Base-by-base conservation (phyloP, 1,140 invertebrate species). In the Zaprionus africanus region DNA sequence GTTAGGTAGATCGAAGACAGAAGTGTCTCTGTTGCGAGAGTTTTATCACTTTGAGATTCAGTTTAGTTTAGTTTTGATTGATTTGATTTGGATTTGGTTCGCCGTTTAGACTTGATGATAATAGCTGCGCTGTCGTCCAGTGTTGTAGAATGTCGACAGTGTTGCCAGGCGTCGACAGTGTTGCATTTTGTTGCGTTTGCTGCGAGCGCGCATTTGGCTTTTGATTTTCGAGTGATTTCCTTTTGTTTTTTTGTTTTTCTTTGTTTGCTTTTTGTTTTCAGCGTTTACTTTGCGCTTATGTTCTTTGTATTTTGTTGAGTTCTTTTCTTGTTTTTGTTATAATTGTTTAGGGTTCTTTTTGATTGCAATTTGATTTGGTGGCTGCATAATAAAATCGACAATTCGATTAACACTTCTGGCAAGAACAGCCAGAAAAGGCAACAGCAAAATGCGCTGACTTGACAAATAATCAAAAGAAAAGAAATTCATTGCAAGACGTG, bases 101-200 rank as follows among this genome's bases (percentile, higher is more conserved):
- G 28, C 15, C 31, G 31, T 46, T 78, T 68, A 60, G 80, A 66
- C 64, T 88, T 88, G 85, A 63, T 69, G 81, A 63, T 72, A 59
- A 54, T 65, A 53, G 17, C 54, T 49, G 34, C 81, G 76, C 43
- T 76, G 78, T 64, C 78, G 78, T 54, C 63, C 75, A 72, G 82
- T 83, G 60, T 70, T 81, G 54, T 76, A 72, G 26, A 76, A 58
- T 54, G 73, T 83, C 70, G 84, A 88, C 81, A 79, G 75, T 74
- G 71, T 84, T 69, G 75, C 63, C 63, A 68, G 88, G 66, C 72
- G 85, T 78, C 84, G 84, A 81, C 61, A 71, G 65, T 81, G 58
- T 83, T 79, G 85, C 84, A 88, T 88, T 88, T 88, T 88, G 85
- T 84, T 88, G 85, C 78, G 81, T 88, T 88, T 88, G 56, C 68